These are phyloP conservation scores for Drosophila prosaltans DNA, from an alignment of 1,140 invertebrate species.

Conservation along the genomic window DNA sequence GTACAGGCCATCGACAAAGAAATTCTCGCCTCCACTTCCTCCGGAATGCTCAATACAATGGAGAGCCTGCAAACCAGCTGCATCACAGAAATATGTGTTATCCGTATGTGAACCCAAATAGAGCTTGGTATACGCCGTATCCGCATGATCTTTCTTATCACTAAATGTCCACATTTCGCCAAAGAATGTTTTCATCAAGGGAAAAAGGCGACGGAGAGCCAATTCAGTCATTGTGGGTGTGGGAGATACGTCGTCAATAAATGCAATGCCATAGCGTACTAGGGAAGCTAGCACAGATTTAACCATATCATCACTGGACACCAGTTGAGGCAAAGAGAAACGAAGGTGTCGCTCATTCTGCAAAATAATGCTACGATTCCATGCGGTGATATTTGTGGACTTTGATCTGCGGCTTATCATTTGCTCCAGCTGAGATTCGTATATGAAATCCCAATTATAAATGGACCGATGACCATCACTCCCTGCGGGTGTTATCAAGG, in stretches of 20 bases:
- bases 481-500: constrained; percentile 47
- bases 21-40: constrained; percentile 87
- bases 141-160: constrained; percentile 84
- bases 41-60: constrained; percentile 86
- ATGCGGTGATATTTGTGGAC: constrained; percentile 50
- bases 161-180: constrained; percentile 87
- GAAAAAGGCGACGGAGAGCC: constrained; percentile 75
- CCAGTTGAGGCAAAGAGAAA: constrained; percentile 44
- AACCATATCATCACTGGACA: constrained; percentile 50
- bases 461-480: constrained; percentile 67
- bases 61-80: constrained; percentile 88
- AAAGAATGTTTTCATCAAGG: constrained; percentile 87
- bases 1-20: constrained; percentile 88
- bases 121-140: constrained; percentile 87
- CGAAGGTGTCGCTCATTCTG: constrained; percentile 60
- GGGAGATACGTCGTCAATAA: constrained; percentile 73
- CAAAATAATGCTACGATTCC: constrained; percentile 62
- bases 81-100: constrained; percentile 89
- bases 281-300: constrained; percentile 55
- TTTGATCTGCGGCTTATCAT: constrained; percentile 54
- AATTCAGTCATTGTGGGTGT: constrained; percentile 77
- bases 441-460: constrained; percentile 65
- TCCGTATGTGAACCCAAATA: constrained; percentile 86
- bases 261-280: constrained; percentile 72
- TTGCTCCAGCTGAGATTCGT: constrained; percentile 54